Conservation (phyloP, 2,113 vertebrate genomes). For the Calidris pygmaea region DNA sequence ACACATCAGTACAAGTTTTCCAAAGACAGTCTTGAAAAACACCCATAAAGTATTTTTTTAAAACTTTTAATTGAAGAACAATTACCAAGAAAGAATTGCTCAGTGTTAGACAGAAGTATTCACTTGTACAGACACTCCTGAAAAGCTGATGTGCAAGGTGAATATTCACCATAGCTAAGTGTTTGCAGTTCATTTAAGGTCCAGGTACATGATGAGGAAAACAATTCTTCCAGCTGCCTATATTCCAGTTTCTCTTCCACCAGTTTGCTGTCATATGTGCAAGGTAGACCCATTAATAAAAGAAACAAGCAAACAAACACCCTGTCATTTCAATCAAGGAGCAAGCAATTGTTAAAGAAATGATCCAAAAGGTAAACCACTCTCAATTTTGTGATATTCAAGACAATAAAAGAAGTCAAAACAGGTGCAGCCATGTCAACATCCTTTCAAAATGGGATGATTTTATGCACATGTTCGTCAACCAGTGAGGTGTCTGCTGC, state of each 20-base stretch:
- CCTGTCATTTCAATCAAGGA: neutral
- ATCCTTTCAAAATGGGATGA: neutral
- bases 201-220: neutral
- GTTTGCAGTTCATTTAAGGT: neutral
- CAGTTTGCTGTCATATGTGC: neutral
- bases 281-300: neutral
- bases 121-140: neutral
- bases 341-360: neutral
- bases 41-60: neutral
- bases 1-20: neutral
- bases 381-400: neutral
- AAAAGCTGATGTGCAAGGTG: neutral
- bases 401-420: neutral
- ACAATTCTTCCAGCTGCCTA: neutral
- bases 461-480: neutral
- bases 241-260: neutral
- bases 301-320: neutral
- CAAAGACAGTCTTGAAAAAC: neutral
- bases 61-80: neutral
- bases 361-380: neutral
- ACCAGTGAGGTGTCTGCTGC: neutral
- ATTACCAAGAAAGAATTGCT: neutral
- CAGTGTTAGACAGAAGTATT: neutral
- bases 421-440: neutral
- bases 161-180: neutral